Percentiles rank a stretch among this genome's conserved stretches.
Evolutionary conservation across 2,113 vertebrate species (phyloP).

Genomic region (Anseranas semipalmata): DNA sequence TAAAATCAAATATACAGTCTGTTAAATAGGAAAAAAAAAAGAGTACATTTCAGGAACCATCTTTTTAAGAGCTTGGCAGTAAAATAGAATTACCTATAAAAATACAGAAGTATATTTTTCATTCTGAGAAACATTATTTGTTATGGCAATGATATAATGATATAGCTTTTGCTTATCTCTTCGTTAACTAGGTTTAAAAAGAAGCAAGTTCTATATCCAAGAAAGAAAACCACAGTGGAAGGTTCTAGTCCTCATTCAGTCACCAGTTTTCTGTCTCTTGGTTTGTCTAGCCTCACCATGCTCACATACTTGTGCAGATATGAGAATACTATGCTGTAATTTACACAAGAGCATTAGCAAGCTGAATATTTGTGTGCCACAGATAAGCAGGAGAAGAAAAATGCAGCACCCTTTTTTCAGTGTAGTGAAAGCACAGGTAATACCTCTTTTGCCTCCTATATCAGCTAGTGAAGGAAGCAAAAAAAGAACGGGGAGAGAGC

Average conservation of each 20-base stretch:
- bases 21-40: not conserved
- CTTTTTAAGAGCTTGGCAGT: not conserved
- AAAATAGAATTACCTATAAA: not conserved
- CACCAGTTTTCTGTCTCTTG: not conserved
- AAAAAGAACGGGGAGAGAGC: not conserved
- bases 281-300: not conserved
- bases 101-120: not conserved
- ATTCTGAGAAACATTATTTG: not conserved
- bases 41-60: not conserved
- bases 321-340: not conserved
- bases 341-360: not conserved
- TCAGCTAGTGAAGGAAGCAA: not conserved
- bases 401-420: not conserved
- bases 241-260: not conserved
- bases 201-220: not conserved
- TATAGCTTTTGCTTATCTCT: not conserved
- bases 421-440: rapidly evolving
- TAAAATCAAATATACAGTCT: not conserved
- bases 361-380: not conserved
- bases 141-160: not conserved
- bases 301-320: not conserved
- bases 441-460: not conserved
- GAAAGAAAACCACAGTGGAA: not conserved
- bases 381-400: not conserved
- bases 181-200: not conserved